Evolutionary conservation across 1,140 invertebrate species (phyloP).

Genomic region (Drosophila ananassae): DNA sequence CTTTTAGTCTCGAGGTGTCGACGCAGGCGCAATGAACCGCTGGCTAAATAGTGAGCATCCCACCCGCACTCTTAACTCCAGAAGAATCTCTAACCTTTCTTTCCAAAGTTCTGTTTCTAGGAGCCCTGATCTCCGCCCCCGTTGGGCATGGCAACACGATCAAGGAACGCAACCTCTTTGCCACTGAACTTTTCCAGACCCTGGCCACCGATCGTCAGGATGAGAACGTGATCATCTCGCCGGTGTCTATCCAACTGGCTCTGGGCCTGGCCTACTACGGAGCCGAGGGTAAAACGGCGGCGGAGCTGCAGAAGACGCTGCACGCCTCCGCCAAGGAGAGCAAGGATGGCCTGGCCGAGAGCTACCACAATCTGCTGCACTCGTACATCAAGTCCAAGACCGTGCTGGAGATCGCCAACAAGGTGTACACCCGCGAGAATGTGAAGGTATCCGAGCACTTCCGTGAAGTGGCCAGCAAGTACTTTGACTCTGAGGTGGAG

Average conservation of each 20-base stretch:
- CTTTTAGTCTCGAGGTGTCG: constrained; percentile 75
- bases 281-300: constrained; percentile 70
- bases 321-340: constrained; percentile 80
- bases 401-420: constrained; percentile 79
- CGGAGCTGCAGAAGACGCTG: constrained; percentile 70
- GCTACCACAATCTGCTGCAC: constrained; percentile 71
- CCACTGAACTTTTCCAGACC: constrained; percentile 79
- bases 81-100: constrained; percentile 1
- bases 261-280: constrained; percentile 78
- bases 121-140: constrained; percentile 26
- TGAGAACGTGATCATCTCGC: constrained; percentile 81
- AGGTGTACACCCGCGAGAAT: constrained; percentile 70
- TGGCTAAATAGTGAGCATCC: constrained; percentile 54
- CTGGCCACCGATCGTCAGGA: constrained; percentile 76
- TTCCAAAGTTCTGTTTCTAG: constrained; percentile 30
- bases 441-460: constrained; percentile 68
- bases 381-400: constrained; percentile 81
- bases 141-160: constrained; percentile 54
- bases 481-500: constrained; percentile 84
- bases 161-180: constrained; percentile 77
- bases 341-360: constrained; percentile 71
- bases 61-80: background rate
- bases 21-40: constrained; percentile 67
- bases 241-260: constrained; percentile 74
- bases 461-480: constrained; percentile 65